A percentile compares a stretch with the other conserved stretches of the same genome.
Conservation (phyloP, 2,888 invertebrate species). For the Ametastegia equiseti region DNA sequence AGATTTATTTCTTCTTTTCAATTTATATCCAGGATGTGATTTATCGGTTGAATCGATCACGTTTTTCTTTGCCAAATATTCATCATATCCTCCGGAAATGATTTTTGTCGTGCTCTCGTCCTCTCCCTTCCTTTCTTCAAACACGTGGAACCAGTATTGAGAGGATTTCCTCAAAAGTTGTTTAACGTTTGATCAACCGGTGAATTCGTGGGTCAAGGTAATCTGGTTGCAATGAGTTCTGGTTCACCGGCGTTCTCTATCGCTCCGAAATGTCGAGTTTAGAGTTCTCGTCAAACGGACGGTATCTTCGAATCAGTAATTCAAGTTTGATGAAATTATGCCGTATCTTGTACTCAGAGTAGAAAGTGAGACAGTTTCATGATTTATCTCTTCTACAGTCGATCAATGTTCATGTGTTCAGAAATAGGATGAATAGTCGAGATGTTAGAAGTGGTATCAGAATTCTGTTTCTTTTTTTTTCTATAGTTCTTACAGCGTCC, state of each 20-base stretch:
- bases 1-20: not conserved
- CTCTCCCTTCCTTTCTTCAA: not conserved
- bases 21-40: not conserved
- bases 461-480: not conserved
- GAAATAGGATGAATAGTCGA: not conserved
- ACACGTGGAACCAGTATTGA: not conserved
- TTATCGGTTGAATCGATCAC: not conserved
- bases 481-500: not conserved
- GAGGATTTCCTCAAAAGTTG: not conserved
- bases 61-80: not conserved
- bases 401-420: not conserved
- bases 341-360: not conserved
- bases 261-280: not conserved
- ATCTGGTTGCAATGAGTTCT: not conserved
- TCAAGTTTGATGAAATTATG: not conserved
- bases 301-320: not conserved
- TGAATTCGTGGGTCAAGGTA: slow-evolving; percentile 25
- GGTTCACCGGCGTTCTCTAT: not conserved
- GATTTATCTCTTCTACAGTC: not conserved
- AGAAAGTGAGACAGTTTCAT: not conserved
- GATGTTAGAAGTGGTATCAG: not conserved
- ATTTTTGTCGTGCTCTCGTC: not conserved
- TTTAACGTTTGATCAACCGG: slow-evolving; percentile 20
- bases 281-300: not conserved
- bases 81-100: not conserved